Evolutionary conservation across 2,113 vertebrate species (phyloP).

Genomic region (Limanda limanda): DNA sequence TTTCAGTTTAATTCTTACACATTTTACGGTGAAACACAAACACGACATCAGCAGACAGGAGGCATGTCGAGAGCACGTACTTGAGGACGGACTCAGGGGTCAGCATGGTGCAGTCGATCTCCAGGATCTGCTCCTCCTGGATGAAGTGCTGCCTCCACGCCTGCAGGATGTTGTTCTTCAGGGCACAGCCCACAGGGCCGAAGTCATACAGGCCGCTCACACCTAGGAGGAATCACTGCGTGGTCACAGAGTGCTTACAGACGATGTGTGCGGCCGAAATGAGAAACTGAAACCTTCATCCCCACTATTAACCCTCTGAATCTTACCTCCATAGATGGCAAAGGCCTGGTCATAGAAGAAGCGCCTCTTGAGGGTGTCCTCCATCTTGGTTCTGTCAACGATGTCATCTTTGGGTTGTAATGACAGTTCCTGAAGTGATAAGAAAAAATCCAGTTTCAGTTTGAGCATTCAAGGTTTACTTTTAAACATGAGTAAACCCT

Average conservation of each 20-base stretch:
- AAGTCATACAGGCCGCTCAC: conserved; percentile 98
- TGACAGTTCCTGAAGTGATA: conserved; percentile 87
- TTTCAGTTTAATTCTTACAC: neutral
- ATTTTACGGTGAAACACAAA: neutral
- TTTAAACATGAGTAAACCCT: too few relatives aligned
- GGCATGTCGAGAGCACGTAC: conserved; percentile 76
- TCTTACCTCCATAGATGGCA: conserved; percentile 97
- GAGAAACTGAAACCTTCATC: neutral
- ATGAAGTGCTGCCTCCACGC: conserved; percentile 98
- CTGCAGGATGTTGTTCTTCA: conserved; percentile 98
- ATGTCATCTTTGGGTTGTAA: conserved; percentile 97
- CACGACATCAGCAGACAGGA: neutral
- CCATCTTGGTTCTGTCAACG: conserved; percentile 96
- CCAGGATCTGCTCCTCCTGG: conserved; percentile 97
- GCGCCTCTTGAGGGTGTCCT: conserved; percentile 96
- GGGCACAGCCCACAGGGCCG: conserved; percentile 95
- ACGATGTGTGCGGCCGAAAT: rapidly evolving
- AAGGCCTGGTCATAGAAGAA: conserved; percentile 99
- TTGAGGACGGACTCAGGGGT: conserved; percentile 95
- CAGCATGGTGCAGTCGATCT: conserved; percentile 99
- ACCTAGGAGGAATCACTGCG: conserved; percentile 80
- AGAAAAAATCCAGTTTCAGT: neutral
- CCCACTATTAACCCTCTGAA: neutral
- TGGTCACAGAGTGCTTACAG: conserved; percentile 32
- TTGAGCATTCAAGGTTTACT: neutral